Evolutionary conservation across 2,113 vertebrate species (phyloP).

Genomic region (Anarrhichthys ocellatus): DNA sequence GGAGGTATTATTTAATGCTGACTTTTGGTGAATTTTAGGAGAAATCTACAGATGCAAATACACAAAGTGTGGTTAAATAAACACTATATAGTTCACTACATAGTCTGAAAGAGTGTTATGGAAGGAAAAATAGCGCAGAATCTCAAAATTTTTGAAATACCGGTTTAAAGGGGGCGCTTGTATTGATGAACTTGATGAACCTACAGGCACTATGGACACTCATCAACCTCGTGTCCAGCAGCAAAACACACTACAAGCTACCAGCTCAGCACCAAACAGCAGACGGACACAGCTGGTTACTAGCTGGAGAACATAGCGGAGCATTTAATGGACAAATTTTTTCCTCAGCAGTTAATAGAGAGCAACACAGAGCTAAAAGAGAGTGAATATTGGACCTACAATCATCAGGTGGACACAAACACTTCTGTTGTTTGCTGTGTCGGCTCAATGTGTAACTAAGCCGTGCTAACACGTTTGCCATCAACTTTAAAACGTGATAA

Average conservation of each 20-base stretch:
- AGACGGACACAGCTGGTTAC: background rate
- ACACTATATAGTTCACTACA: background rate
- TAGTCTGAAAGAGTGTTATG: background rate
- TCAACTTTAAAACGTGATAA: background rate
- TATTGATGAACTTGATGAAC: background rate
- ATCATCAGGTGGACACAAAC: background rate
- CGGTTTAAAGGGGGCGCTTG: background rate
- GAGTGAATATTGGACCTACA: background rate
- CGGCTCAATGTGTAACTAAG: background rate
- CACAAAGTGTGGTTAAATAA: background rate
- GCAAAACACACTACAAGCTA: background rate
- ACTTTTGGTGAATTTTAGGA: background rate
- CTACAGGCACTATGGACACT: background rate
- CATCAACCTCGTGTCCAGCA: background rate
- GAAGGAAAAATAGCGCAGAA: background rate
- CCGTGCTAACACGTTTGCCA: background rate
- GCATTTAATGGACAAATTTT: background rate
- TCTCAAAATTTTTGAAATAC: background rate
- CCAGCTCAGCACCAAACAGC: no score
- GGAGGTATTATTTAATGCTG: no score
- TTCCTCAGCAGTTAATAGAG: background rate
- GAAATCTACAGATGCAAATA: background rate
- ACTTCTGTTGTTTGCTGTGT: background rate
- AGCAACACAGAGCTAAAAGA: background rate
- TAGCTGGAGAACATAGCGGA: background rate